Evolutionary conservation across 2,888 invertebrate genomes (phyloP).

Genomic region (Aphelenchoides bicaudatus): DNA sequence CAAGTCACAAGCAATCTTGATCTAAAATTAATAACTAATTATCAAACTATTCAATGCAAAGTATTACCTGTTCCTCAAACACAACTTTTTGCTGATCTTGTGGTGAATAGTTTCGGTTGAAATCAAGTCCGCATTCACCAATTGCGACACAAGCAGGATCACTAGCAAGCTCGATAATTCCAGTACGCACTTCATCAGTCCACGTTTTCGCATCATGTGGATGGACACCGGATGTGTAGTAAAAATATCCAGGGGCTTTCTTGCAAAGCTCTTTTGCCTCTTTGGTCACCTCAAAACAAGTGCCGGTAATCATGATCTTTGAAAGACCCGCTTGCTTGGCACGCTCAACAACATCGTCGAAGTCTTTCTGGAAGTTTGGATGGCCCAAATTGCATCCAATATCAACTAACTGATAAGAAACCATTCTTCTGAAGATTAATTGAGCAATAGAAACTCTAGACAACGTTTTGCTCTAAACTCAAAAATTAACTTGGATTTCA

Average conservation of each 20-base stretch:
- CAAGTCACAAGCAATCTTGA: constrained; percentile 78
- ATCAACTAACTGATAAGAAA: constrained; percentile 48
- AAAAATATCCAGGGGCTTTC: constrained; percentile 46
- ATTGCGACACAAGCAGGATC: constrained; percentile 87
- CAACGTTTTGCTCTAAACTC: neutral
- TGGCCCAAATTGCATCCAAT: constrained; percentile 57
- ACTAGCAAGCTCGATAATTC: constrained; percentile 41
- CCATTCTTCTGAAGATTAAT: constrained; percentile 16
- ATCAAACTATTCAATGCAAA: neutral
- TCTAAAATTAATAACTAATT: constrained; percentile 63
- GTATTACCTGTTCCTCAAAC: constrained; percentile 70
- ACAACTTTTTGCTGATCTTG: constrained; percentile 79
- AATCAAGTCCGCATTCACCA: constrained; percentile 90
- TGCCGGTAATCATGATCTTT: constrained; percentile 57
- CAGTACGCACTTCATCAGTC: constrained; percentile 23
- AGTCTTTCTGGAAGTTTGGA: constrained; percentile 45
- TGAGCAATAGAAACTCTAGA: constrained; percentile 4
- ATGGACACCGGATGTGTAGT: constrained; percentile 58
- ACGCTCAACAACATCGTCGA: constrained; percentile 42
- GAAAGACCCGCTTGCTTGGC: constrained; percentile 49
- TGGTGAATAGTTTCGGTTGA: constrained; percentile 87
- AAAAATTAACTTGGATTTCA: neutral
- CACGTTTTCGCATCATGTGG: constrained; percentile 58
- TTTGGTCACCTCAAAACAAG: constrained; percentile 43
- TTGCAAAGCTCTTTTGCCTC: constrained; percentile 40